Conservation (phyloP, 1,140 invertebrate genomes). For the Nilaparvata lugens region DNA sequence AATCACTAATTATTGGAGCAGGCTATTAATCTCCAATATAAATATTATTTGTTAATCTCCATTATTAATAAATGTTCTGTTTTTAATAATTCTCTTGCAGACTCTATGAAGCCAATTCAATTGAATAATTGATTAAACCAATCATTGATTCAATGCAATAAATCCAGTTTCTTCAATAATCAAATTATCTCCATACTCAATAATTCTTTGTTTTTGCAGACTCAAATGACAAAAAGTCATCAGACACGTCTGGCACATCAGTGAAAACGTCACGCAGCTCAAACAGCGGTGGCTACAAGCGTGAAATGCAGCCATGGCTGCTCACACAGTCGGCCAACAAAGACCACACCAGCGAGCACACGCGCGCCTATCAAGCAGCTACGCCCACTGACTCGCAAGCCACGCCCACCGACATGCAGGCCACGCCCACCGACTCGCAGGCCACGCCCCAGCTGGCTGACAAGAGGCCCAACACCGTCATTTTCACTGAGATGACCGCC, state of each 20-base stretch:
- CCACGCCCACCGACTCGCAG: not conserved
- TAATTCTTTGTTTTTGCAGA: not conserved
- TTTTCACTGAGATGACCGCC: not conserved
- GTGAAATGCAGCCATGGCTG: conserved; percentile 27
- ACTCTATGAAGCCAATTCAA: no score
- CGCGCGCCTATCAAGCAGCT: not conserved
- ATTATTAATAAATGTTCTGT: no score
- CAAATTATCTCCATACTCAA: not conserved
- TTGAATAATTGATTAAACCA: no score
- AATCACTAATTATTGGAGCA: no score
- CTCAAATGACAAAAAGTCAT: conserved; percentile 1
- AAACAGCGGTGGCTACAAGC: conserved; percentile 12
- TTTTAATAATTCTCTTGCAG: no score
- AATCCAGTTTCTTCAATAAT: not conserved
- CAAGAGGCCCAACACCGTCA: not conserved
- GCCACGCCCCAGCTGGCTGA: not conserved
- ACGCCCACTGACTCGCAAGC: not conserved
- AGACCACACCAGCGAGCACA: not conserved
- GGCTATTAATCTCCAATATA: no score
- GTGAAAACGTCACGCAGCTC: not conserved
- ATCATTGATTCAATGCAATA: no score
- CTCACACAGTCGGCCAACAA: conserved; percentile 17
- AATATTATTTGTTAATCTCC: no score
- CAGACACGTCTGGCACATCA: not conserved
- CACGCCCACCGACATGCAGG: not conserved